Conservation (phyloP, 2,888 invertebrate genomes). For the Clepsis dumicolana region DNA sequence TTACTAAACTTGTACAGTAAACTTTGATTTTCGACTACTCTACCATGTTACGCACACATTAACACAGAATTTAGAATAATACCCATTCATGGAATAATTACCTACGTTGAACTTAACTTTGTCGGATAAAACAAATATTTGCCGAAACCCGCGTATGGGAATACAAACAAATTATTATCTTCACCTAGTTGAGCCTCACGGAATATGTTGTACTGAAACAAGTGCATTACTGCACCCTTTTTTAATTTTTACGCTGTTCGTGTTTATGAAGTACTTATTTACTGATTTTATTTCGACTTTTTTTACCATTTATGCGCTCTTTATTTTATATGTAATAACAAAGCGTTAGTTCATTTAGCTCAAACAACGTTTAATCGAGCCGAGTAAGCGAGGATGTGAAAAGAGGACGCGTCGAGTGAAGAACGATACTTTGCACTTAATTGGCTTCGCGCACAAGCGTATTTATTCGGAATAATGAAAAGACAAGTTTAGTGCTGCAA, state of each 20-base stretch:
- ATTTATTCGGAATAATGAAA: slow-evolving; percentile 36
- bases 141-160: slow-evolving; percentile 1
- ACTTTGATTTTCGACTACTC: neutral
- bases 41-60: neutral
- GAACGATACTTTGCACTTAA: slow-evolving; percentile 33
- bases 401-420: slow-evolving; percentile 29
- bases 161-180: slow-evolving; percentile 6
- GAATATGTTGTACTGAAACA: neutral
- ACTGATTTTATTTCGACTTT: neutral
- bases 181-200: neutral
- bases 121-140: slow-evolving; percentile 7
- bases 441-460: slow-evolving; percentile 28
- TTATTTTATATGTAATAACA: slow-evolving; percentile 7
- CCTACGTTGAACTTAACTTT: slow-evolving; percentile 5
- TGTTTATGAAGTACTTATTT: neutral
- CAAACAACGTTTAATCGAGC: slow-evolving; percentile 17
- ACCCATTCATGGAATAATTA: slow-evolving; percentile 3
- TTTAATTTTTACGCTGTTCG: neutral
- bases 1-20: no score
- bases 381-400: slow-evolving; percentile 14
- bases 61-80: slow-evolving; percentile 1
- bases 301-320: neutral
- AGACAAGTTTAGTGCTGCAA: slow-evolving; percentile 14
- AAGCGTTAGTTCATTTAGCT: slow-evolving; percentile 20
- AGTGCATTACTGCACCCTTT: neutral